Evolutionary conservation across 2,888 invertebrate species (phyloP), one percentile per base, ranked within the genome.

Genomic region (Pseudococcus viburni): DNA sequence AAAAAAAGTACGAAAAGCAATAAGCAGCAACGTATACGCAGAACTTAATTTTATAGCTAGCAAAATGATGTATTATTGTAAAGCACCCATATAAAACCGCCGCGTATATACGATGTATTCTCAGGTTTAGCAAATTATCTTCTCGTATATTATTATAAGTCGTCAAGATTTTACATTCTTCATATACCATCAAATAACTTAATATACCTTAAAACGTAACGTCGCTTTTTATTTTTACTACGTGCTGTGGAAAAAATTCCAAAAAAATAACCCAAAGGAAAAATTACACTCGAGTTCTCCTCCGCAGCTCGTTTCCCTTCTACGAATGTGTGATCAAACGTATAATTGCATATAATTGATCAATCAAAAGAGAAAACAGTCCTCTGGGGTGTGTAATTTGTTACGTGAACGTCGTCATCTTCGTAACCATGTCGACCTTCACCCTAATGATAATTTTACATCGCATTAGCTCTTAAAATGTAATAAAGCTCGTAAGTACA

Each of bases 401-500:
- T 33, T 64, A 64, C 55, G 22, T 22, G 19, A 64, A 64, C 15
- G 59, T 12, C 12, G 5, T 15, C 59, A 64, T 64, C 9, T 64
- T 22, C 6, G 12, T 17, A n/a, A 59, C 73, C 17, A 33, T 33
- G 73, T 73, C 73, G 73, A 73, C 73, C 73, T 73, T 73, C 73
- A 33, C 33, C 73, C 15, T 33, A 17, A 73, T 73, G 73, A 39
- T 73, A 73, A 73, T 73, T 73, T 73, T 73, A 73, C 73, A 73
- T 73, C 73, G 33, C 33, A 19, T 73, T 33, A 73, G 73, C 73
- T 73, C 73, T 73, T 73, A 73, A 73, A 73, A 73, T 39, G 73
- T 33, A 73, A 73, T 73, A 73, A 73, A 73, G 17, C 22, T 64
- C 33, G 15, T 33, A 73, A 73, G 73, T 33, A 73, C 73, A 22